phyloP scores from a whole-genome alignment of 2,797 vertebrate species.

The Pangasius larnaudii region DNA sequence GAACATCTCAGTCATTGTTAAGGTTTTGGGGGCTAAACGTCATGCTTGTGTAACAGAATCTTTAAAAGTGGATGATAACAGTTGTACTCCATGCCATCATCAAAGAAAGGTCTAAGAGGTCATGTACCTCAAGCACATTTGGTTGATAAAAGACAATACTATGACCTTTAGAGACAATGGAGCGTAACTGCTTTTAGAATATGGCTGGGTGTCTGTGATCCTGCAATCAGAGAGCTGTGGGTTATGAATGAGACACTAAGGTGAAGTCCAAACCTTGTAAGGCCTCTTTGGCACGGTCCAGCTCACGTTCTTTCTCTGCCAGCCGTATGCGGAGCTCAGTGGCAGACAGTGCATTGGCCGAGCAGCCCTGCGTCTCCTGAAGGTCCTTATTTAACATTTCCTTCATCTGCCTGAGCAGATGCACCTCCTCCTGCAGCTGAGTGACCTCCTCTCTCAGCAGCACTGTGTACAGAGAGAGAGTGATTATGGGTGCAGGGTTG shows the following conservation, averaged over 20 bases:
- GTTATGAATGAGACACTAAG: background rate
- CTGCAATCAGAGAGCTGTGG: background rate
- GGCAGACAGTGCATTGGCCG: slow-evolving; percentile 79
- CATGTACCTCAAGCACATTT: background rate
- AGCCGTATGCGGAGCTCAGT: slow-evolving; percentile 85
- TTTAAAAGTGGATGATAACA: background rate
- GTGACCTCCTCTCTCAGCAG: slow-evolving; percentile 81
- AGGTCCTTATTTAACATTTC: slow-evolving; percentile 85
- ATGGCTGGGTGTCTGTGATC: background rate
- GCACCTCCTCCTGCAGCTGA: slow-evolving; percentile 85
- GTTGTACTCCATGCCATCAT: background rate
- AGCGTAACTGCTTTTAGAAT: background rate
- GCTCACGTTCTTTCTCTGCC: slow-evolving; percentile 84
- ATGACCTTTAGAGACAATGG: background rate
- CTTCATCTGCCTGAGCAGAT: slow-evolving; percentile 87
- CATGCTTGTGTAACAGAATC: background rate
- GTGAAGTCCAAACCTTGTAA: slow-evolving; percentile 79
- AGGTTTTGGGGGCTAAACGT: background rate
- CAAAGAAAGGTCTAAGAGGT: background rate
- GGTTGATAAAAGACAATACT: background rate
- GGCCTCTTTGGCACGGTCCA: slow-evolving; percentile 84
- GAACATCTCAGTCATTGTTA: background rate
- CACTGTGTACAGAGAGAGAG: slow-evolving; percentile 55
- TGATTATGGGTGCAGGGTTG: background rate
- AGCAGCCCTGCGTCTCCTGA: slow-evolving; percentile 82